A percentile compares a stretch with the other conserved stretches of the same genome.
These are phyloP conservation scores for Scaptomyza tumidula DNA, from an alignment of 2,888 invertebrate species.

Conservation along the genomic window DNA sequence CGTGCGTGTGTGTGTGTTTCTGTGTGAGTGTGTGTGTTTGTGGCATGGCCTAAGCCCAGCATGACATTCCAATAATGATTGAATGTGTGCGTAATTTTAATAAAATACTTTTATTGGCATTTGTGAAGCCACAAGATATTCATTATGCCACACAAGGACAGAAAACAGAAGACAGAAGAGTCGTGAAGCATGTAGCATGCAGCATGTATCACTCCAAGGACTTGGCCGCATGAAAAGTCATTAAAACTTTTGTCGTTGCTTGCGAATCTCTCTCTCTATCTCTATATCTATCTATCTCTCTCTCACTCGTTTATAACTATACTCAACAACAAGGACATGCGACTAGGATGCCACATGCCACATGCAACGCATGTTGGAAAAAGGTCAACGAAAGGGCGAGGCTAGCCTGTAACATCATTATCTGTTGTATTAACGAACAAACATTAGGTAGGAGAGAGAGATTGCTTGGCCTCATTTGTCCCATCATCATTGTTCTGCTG, in stretches of 20 bases:
- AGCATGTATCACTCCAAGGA: constrained; percentile 15
- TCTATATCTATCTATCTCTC: no score
- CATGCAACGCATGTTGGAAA: constrained; percentile 32
- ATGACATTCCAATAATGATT: constrained; percentile 79
- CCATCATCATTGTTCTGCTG: constrained; percentile 25
- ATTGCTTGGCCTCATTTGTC: constrained; percentile 36
- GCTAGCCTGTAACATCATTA: constrained; percentile 34
- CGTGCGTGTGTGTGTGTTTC: constrained; percentile 27
- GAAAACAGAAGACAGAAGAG: neutral
- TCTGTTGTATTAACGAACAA: neutral
- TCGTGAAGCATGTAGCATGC: neutral
- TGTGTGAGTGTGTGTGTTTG: constrained; percentile 14
- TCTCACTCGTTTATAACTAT: no score
- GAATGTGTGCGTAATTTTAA: constrained; percentile 80
- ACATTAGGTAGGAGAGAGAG: neutral
- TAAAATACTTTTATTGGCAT: constrained; percentile 80
- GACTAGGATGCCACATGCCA: constrained; percentile 7
- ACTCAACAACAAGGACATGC: constrained; percentile 1
- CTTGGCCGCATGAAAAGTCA: constrained; percentile 68
- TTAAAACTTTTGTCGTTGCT: constrained; percentile 68
- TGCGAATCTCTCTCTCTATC: no score
- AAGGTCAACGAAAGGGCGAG: constrained; percentile 68
- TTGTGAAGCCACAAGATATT: constrained; percentile 62
- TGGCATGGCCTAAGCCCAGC: constrained; percentile 44
- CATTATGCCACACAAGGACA: constrained; percentile 29